Evolutionary conservation across 2,797 vertebrate genomes (phyloP), one percentile per base, ranked within the genome.

Genomic region (Pterois miles): DNA sequence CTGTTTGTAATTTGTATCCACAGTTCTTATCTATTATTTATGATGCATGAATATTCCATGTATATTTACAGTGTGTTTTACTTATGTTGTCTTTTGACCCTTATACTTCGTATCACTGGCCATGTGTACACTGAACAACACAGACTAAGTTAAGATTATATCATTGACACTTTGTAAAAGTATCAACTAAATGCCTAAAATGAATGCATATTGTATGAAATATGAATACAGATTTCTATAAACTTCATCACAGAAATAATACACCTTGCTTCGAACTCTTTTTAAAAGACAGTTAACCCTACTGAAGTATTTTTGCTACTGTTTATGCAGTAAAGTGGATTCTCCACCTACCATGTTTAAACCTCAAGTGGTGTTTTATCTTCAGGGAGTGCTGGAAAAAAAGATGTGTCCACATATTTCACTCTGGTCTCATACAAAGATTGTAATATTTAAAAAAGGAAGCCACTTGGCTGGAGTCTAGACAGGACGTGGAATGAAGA

Each of bases 401-500:
- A 71, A 66, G 16, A 59, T 22, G n/a, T 36, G 46, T 65, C 75
- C 60, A 52, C 56, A 63, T 56, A 48, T 54, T 54, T 65, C 59
- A 69, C 18, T 69, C 68, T 13, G 33, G 20, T 14, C 71, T 68
- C 53, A 57, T 14, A 40, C 16, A 71, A 46, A 60, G 25, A 67
- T 1, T 54, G 43, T 64, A 59, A 69, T 79, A 84, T 79, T 63
- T 52, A 31, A 66, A 77, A 69, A 68, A 36, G 54, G 29, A 58
- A 48, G 8, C 52, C 7, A 13, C 29, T 77, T 27, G 14, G 57
- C 67, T 25, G 13, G 40, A 25, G 74, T 56, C 20, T 29, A 58
- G 72, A 85, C 57, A 33, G 57, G 48, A n/a, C 68, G 54, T 72
- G 75, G 62, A 72, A 83, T 83, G 69, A 74, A 88, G 78, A 88